Conservation (phyloP, 2,113 vertebrate species). For the Gavia stellata region DNA sequence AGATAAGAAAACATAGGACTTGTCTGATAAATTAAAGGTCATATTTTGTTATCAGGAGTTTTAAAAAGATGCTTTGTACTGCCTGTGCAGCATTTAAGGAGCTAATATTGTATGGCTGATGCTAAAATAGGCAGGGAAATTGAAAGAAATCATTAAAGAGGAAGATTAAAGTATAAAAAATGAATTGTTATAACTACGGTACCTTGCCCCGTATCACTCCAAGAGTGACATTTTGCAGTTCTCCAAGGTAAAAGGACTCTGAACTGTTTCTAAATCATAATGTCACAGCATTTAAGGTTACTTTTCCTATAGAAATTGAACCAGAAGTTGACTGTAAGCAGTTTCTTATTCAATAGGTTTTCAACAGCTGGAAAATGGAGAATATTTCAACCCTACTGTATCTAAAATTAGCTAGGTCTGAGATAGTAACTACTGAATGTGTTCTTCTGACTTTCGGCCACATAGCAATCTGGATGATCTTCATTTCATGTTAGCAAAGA, state of each 20-base stretch:
- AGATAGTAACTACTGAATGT: not conserved
- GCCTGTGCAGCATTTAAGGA: constrained; percentile 23
- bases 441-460: not conserved
- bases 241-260: not conserved
- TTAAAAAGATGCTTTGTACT: constrained; percentile 32
- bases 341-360: not conserved
- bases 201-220: not conserved
- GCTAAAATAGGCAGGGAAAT: constrained; percentile 23
- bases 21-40: constrained; percentile 65
- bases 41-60: constrained; percentile 23
- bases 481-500: not conserved
- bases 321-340: not conserved
- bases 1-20: constrained; percentile 58
- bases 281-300: constrained; percentile 23
- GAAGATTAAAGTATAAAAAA: constrained; percentile 12
- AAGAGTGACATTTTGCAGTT: constrained; percentile 26
- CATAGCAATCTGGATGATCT: not conserved
- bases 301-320: constrained; percentile 7
- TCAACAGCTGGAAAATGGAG: constrained; percentile 1
- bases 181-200: not conserved
- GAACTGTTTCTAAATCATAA: constrained; percentile 30
- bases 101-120: constrained; percentile 18
- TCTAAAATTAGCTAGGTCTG: constrained; percentile 1
- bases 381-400: not conserved
- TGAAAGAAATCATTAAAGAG: constrained; percentile 26